phyloP scores from a whole-genome alignment of 2,113 vertebrate species.

The Cinclus cinclus region DNA sequence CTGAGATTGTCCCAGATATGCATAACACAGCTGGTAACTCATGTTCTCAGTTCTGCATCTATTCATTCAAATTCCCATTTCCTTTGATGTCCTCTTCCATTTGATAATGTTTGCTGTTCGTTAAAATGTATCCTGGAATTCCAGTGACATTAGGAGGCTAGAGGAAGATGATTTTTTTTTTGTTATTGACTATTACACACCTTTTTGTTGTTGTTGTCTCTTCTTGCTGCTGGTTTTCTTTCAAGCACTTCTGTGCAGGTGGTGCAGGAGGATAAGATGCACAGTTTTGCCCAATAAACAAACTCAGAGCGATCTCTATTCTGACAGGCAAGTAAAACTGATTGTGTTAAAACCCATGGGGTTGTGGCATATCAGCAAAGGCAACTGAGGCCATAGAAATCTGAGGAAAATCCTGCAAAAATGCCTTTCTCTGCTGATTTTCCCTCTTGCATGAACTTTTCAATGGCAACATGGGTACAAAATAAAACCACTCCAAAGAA shows the following conservation, averaged over 20 bases:
- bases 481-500: background rate
- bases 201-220: background rate
- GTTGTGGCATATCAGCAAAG: background rate
- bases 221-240: background rate
- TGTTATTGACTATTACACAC: background rate
- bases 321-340: background rate
- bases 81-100: conserved; percentile 3
- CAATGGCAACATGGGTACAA: rapidly evolving
- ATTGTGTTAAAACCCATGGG: rapidly evolving
- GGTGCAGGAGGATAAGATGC: background rate
- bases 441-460: background rate
- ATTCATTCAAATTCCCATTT: background rate
- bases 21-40: background rate
- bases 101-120: conserved; percentile 13
- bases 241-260: background rate
- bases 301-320: background rate
- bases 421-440: background rate
- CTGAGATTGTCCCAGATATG: background rate
- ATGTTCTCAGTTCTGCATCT: background rate
- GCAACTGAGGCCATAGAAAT: background rate
- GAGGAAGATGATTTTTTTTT: background rate
- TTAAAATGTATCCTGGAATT: conserved; percentile 11
- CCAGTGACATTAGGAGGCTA: background rate
- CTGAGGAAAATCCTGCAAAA: background rate
- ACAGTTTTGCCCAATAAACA: background rate